Evolutionary conservation across 2,797 vertebrate genomes (phyloP).

Genomic region (Bucorvus abyssinicus): DNA sequence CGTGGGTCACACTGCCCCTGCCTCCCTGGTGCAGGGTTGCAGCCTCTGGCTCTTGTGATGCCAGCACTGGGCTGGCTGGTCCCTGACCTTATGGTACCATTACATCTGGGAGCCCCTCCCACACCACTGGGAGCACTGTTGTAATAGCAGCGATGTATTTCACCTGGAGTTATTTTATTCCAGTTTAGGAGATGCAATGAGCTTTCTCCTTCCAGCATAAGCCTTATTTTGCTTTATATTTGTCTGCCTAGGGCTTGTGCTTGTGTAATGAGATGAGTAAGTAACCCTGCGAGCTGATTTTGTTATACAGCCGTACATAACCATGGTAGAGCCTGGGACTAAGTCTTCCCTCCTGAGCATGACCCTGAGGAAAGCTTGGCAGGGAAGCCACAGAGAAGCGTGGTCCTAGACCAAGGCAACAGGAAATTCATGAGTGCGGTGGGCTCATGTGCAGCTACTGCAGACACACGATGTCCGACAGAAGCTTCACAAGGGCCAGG

Average conservation of each 20-base stretch:
- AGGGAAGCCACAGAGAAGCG: neutral
- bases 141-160: fast-evolving
- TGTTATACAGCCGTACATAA: conserved; percentile 17
- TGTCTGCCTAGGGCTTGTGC: conserved; percentile 27
- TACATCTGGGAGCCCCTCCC: neutral
- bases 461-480: neutral
- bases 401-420: neutral
- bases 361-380: neutral
- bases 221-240: conserved; percentile 30
- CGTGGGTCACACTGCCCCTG: fast-evolving
- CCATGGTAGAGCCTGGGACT: neutral
- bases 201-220: conserved; percentile 6
- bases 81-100: neutral
- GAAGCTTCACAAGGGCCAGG: neutral
- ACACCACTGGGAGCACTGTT: neutral
- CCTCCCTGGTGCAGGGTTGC: neutral
- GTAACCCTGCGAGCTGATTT: conserved; percentile 39
- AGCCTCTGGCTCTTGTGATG: neutral
- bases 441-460: neutral
- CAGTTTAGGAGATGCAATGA: neutral
- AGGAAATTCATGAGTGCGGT: fast-evolving
- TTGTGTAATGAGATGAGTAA: conserved; percentile 58
- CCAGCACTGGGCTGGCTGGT: neutral
- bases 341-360: neutral
- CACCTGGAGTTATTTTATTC: neutral